Conservation (phyloP, 2,888 invertebrate genomes). For the Tholera decimalis region DNA sequence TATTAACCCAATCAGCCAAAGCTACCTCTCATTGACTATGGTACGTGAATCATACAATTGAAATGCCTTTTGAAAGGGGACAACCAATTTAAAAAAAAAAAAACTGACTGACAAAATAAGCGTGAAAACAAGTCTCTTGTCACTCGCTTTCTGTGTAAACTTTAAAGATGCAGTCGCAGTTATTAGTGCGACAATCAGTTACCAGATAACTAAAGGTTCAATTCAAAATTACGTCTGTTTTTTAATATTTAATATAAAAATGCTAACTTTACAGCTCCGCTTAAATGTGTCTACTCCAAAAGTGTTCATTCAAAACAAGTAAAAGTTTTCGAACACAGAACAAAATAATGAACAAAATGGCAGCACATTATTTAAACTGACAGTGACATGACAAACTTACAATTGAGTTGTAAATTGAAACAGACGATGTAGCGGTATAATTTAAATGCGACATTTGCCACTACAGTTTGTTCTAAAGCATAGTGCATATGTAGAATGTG, state of each 20-base stretch:
- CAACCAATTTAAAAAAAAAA: conserved; percentile 41
- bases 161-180: no score
- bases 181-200: no score
- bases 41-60: conserved; percentile 6
- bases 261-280: no score
- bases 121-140: no score
- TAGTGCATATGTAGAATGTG: neutral
- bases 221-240: no score
- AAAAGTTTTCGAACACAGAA: neutral
- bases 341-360: neutral
- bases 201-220: no score
- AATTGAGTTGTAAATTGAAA: neutral
- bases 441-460: neutral
- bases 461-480: neutral
- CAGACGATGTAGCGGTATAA: neutral
- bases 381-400: neutral
- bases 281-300: no score
- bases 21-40: conserved; percentile 69
- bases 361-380: neutral
- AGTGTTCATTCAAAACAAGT: neutral
- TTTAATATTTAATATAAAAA: no score
- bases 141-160: no score
- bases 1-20: conserved; percentile 81
- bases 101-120: neutral
- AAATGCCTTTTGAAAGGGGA: conserved; percentile 61